Base-by-base conservation (phyloP, 2,888 invertebrate species). In the Erynnis tages region DNA sequence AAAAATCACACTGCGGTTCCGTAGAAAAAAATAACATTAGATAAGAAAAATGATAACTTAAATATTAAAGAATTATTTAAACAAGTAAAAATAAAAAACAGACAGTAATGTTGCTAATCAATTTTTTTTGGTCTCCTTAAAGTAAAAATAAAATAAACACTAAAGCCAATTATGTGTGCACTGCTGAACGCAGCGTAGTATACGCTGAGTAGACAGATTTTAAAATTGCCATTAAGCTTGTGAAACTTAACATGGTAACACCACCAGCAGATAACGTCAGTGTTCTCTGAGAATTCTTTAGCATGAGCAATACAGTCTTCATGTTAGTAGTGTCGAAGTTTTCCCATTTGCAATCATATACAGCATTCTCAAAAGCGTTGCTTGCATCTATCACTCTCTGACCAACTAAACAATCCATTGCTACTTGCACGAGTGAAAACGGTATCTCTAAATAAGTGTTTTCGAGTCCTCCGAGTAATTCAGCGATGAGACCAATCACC, bases 281-380 rank as follows among this genome's bases (percentile, higher is more conserved):
- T 0, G 72, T 73, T 50, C 72, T 82, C 57, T 83, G 85, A 0
- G 82, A 58, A 41, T 59, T 77, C 45, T 72, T 72, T 17, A 83
- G 59, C 57, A 84, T 73, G 2, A 81, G 32, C 7, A 73, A 48
- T 0, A 82, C 69, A 10, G 70, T 71, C 52, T 69, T 79, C 74
- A 66, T 77, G 43, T 82, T 83, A 1, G 47, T 13, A 1, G 54
- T 66, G 40, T 78, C 68, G 14, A 81, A 82, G 11, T 76, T 74
- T 59, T 84, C 83, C 83, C 84, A 85, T 23, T 76, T 69, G 30
- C 77, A 79, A 27, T 62, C 62, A 23, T 82, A 84, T 0, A 84
- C 71, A 0, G 82, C 73, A 0, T 54, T 52, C 37, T 78, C 76
- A 14, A 84, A 81, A 0, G 48, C 40, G 0, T 57, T 11, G 48